phyloP scores from a whole-genome alignment of 2,797 vertebrate species.

The Phrynocephalus forsythii region DNA sequence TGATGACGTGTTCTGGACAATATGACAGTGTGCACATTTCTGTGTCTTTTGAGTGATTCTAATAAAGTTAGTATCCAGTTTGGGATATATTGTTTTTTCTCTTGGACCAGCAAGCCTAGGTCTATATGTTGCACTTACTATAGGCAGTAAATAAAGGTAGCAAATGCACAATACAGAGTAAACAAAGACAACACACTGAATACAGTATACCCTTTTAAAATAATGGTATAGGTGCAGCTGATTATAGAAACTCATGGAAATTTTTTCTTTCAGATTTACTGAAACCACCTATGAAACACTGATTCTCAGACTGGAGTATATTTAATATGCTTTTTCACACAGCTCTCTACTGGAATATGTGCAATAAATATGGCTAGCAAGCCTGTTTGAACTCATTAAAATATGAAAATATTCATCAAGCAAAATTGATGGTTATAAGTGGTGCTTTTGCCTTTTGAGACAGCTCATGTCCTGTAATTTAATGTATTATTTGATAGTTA shows the following conservation, averaged over 20 bases:
- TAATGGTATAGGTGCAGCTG: not conserved
- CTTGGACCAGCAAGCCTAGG: too few species aligned
- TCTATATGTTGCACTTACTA: constrained; percentile 23
- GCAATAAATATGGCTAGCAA: not conserved
- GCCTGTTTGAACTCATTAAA: not conserved
- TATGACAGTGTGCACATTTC: too few species aligned
- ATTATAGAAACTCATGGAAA: not conserved
- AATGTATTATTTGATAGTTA: not conserved
- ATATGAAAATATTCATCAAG: constrained; percentile 8
- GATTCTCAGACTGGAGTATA: not conserved
- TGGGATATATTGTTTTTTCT: too few species aligned
- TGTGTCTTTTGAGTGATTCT: too few species aligned
- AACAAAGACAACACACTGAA: constrained; percentile 36
- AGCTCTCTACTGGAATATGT: not conserved
- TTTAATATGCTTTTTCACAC: constrained; percentile 8
- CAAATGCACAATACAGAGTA: too few species aligned
- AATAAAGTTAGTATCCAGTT: too few species aligned
- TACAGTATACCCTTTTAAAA: constrained; percentile 29
- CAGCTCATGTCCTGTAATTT: not conserved
- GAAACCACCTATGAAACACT: not conserved
- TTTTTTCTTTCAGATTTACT: not conserved
- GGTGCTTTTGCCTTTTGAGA: not conserved
- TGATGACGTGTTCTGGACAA: too few species aligned
- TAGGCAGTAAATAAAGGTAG: constrained; percentile 46
- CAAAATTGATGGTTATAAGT: not conserved